phyloP scores from a whole-genome alignment of 1,140 invertebrate genomes.

The Drosophila varians region DNA sequence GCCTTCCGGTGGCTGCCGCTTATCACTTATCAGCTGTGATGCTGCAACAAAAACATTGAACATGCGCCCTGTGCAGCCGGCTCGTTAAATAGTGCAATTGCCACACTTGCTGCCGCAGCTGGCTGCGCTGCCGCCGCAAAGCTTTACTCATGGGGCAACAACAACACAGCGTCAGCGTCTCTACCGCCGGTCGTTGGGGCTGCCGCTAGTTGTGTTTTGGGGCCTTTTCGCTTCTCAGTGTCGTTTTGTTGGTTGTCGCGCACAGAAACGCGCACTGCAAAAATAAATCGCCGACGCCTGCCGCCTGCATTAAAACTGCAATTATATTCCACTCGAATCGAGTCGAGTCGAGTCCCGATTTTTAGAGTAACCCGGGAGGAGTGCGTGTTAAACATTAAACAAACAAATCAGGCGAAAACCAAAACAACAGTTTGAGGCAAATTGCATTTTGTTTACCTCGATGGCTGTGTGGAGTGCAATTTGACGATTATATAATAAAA shows the following conservation, averaged over 20 bases:
- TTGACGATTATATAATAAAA: slow-evolving; percentile 50
- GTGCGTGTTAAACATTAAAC: slow-evolving; percentile 21
- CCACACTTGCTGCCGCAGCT: slow-evolving; percentile 21
- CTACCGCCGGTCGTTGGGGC: slow-evolving; percentile 33
- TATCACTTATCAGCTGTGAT: slow-evolving; percentile 79
- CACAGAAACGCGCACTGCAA: slow-evolving; percentile 74
- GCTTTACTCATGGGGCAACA: slow-evolving; percentile 48
- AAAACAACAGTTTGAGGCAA: slow-evolving; percentile 26
- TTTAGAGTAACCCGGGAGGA: slow-evolving; percentile 20
- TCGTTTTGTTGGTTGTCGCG: slow-evolving; percentile 80
- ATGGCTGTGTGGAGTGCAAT: slow-evolving; percentile 52
- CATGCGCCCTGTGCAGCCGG: slow-evolving; percentile 63
- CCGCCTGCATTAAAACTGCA: slow-evolving; percentile 35
- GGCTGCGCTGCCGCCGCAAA: slow-evolving; percentile 43
- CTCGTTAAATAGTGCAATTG: slow-evolving; percentile 46
- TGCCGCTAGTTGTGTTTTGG: slow-evolving; percentile 56
- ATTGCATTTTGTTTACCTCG: slow-evolving; percentile 55
- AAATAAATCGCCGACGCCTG: slow-evolving; percentile 29
- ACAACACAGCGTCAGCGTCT: slow-evolving; percentile 31
- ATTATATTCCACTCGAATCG: slow-evolving; percentile 12
- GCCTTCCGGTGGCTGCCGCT: slow-evolving; percentile 25
- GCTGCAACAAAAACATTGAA: slow-evolving; percentile 31
- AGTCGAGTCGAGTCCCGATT: slow-evolving; percentile 36
- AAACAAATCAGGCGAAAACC: slow-evolving; percentile 26
- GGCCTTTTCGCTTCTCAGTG: slow-evolving; percentile 60